These are phyloP conservation scores for Varanus salvator DNA, from an alignment of 2,113 vertebrate genomes.

Conservation along the genomic window DNA sequence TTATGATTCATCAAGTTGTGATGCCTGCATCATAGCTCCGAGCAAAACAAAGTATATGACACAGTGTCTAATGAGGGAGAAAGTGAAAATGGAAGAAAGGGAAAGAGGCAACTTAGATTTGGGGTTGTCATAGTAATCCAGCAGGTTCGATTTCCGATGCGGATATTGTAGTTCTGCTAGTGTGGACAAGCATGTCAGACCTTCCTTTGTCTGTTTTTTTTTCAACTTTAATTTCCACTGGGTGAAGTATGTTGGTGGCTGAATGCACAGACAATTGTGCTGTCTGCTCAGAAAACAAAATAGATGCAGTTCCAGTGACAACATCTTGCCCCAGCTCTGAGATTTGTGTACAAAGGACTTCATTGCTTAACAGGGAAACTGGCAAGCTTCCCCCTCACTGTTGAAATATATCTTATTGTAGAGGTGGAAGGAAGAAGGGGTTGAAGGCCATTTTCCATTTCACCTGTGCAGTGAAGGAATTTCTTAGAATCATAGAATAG, in stretches of 20 bases:
- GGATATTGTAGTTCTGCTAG: background rate
- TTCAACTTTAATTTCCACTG: background rate
- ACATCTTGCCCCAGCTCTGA: background rate
- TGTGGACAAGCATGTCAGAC: background rate
- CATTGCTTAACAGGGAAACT: background rate
- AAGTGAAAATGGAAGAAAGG: background rate
- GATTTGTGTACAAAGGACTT: background rate
- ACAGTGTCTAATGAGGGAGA: background rate
- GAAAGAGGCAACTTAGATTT: background rate
- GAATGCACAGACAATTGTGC: background rate
- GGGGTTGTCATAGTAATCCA: conserved; percentile 18
- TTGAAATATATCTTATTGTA: background rate
- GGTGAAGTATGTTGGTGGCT: background rate
- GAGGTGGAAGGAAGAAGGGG: background rate
- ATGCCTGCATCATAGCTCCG: background rate
- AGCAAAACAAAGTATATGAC: background rate
- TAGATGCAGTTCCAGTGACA: background rate
- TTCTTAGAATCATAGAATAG: no score
- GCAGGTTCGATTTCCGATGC: background rate
- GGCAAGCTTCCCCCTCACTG: background rate
- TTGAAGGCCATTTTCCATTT: background rate
- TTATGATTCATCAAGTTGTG: background rate
- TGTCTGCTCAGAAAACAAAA: background rate
- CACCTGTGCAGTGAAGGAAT: background rate
- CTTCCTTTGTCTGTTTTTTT: background rate